Evolutionary conservation across 1,140 invertebrate species (phyloP), one percentile per base, ranked within the genome.

Genomic region (Drosophila nigrodunni): DNA sequence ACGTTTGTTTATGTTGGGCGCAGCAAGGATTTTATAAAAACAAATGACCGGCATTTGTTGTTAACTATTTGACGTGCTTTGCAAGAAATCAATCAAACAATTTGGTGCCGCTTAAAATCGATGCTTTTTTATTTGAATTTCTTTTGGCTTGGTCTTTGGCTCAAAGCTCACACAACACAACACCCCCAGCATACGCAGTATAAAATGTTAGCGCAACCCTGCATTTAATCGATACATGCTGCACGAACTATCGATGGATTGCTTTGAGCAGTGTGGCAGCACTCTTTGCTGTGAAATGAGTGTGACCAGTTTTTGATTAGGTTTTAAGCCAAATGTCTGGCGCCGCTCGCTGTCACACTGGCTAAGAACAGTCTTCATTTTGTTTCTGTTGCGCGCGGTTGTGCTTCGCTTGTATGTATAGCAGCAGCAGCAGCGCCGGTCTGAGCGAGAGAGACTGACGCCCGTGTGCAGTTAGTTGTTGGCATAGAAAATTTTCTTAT

Each of bases 401-500:
- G 65, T 68, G 55, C 49, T 61, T 55, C 34, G 71, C 11, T 39
- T 44, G 64, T 67, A 68, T 67, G 39, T 44, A 58, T 18, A 70
- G 39, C 30, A 62, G 11, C 37, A 54, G 18, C 35, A 62, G 50
- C 35, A 39, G 44, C 68, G 68, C 74, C 68, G 68, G 68, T 76
- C 60, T 74, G 73, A 71, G 52, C 54, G 68, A 75, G 54, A 71
- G 59, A 59, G 59, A 65, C 73, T 62, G 67, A 75, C 68, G 68
- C 52, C 74, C 72, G 74, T 72, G 68, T 66, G 74, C 54, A 66
- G 60, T 72, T 76, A 71, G 59, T 76, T 71, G 67, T 69, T 74
- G 58, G 67, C 73, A 71, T 65, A 75, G 13, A 71, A 37, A 35
- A 66, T 76, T 76, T 72, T 75, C 73, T 75, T 75, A 71, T 75